phyloP scores from a whole-genome alignment of 2,888 invertebrate genomes.

The Heterodera filipjevi region DNA sequence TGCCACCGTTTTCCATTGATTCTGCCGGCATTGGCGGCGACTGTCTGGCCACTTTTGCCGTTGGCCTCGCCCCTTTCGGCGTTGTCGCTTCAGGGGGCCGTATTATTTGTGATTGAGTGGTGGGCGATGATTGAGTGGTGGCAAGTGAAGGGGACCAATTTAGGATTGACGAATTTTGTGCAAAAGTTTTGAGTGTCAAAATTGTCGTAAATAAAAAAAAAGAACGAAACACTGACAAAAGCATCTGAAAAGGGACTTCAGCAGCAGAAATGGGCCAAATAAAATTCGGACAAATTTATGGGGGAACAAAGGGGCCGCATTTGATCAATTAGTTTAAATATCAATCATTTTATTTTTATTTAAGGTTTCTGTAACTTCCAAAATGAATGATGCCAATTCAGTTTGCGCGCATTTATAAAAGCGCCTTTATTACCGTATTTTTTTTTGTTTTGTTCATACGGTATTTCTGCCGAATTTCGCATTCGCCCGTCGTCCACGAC shows the following conservation, averaged over 20 bases:
- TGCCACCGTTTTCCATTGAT: background rate
- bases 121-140: background rate
- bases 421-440: background rate
- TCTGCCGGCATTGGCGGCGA: background rate
- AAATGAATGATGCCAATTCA: background rate
- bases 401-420: background rate
- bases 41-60: conserved; percentile 3
- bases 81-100: background rate
- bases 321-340: background rate
- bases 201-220: background rate
- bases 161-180: background rate
- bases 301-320: background rate
- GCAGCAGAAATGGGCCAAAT: too few relatives aligned
- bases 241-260: background rate
- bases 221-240: background rate
- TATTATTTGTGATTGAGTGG: background rate
- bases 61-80: background rate
- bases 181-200: background rate
- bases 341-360: too few relatives aligned
- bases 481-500: background rate
- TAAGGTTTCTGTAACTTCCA: too few relatives aligned
- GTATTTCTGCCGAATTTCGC: background rate
- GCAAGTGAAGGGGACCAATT: background rate
- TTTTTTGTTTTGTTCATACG: conserved; percentile 1
- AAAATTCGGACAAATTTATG: background rate